Base-by-base conservation (phyloP, 2,797 vertebrate genomes). In the Sebastes iracundus region DNA sequence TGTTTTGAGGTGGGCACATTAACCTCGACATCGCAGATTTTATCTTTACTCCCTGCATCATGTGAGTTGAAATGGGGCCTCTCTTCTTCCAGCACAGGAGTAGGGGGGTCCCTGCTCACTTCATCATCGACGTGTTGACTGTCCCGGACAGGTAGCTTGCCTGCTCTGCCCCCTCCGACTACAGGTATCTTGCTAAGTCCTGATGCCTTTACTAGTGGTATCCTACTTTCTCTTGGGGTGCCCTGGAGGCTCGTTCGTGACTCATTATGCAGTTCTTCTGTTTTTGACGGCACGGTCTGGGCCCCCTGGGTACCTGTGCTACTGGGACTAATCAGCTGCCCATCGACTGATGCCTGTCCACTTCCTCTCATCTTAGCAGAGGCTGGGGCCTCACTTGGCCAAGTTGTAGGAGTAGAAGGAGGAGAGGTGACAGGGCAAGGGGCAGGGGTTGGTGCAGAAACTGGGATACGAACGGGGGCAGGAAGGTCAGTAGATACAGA, bases 101-200 rank as follows among this genome's bases (percentile, higher is more conserved):
- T 94, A 9, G 93, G 94, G 13, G 95, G 96, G 85, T 97, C 97
- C 93, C 96, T 97, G 89, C 93, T 96, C 53, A 93, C 94, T 63
- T 97, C 97, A 0, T 97, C 96, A 0, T 96, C 95, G 76, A 90
- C 94, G 11, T 96, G 97, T 56, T 97, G 78, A 1, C 88, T 93
- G 76, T 97, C 96, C 0, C 94, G 95, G 6, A 94, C 96, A 70
- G 96, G 94, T 63, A 85, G 94, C 84, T 94, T 96, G 6, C 82
- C 91, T 12, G 59, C 72, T 82, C 92, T 92, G 14, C 93, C 91
- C 75, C 91, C 97, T 75, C 94, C 95, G 27, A 97, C 97, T 8
- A 96, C 83, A 61, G 97, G 96, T 82, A 97, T 97, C 91, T 98
- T 96, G 90, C 96, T 96, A 11, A 97, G 91, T 65, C 95, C 94